Base-by-base conservation (phyloP, 1,140 invertebrate genomes). In the Chrysoperla carnea region DNA sequence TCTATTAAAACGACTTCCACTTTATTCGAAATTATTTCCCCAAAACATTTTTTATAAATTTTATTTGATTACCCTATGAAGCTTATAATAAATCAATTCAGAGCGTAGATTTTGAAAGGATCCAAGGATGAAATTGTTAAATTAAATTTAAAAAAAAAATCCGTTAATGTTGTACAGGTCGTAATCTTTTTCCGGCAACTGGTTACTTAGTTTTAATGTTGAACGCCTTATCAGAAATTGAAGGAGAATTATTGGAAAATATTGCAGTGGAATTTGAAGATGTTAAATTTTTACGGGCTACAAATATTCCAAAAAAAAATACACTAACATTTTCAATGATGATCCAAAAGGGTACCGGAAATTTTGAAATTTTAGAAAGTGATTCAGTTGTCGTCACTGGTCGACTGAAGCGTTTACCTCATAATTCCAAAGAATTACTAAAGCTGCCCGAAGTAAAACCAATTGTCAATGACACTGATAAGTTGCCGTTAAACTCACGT, bases 101-200 rank as follows among this genome's bases (percentile, higher is more conserved):
- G n/a, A n/a, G n/a, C 7, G 6, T 39, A 29, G n/a, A 39, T 40
- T 40, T 59, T 23, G 17, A 23, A 23, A 23, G 2, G 5, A 5
- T 5, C 5, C 17, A 23, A 23, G 5, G 5, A 3, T 2, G 17
- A 23, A 23, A 23, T 23, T n/a, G n/a, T n/a, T n/a, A n/a, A 2
- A 23, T 23, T 3, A n/a, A n/a, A n/a, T 3, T 23, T 5, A n/a
- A n/a, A 2, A 23, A 23, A 23, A 23, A 23, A 23, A 23, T 23
- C 5, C 2, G 2, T 23, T 3, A n/a, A n/a, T n/a, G n/a, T 23
- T 23, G 14, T 41, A n/a, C n/a, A 72, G 82, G 81, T 1, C 75
- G 89, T 50, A 81, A 85, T 48, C 56, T 95, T 0, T 81, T 86
- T 46, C 92, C 92, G 2, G 90, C 89, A 0, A 92, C 90, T 8